These are phyloP conservation scores for Ectropis grisescens DNA, from an alignment of 1,140 invertebrate species.

Conservation along the genomic window DNA sequence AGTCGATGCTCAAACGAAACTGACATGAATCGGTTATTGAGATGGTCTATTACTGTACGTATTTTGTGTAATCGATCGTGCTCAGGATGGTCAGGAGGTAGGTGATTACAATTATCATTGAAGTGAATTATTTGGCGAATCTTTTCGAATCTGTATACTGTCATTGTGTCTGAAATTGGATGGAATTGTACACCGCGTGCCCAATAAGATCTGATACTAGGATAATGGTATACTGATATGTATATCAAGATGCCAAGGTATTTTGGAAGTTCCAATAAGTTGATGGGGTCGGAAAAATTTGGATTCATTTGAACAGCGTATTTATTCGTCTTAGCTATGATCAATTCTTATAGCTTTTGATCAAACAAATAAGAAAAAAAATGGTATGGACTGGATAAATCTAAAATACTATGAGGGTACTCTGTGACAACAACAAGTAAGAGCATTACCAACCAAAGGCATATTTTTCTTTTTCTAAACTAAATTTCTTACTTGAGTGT, in stretches of 20 bases:
- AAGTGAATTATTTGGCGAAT: constrained; percentile 28
- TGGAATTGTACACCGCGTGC: constrained; percentile 28
- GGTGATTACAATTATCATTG: constrained; percentile 21
- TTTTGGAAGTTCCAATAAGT: constrained; percentile 32
- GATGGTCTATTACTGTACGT: constrained; percentile 22
- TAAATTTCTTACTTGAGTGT: constrained; percentile 29
- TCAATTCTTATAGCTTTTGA: constrained; percentile 27
- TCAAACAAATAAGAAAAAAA: constrained; percentile 37
- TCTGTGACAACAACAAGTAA: constrained; percentile 33
- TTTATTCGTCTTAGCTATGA: constrained; percentile 33
- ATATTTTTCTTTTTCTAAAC: constrained; percentile 36
- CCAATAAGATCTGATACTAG: constrained; percentile 32
- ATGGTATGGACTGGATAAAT: constrained; percentile 32
- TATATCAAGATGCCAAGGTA: constrained; percentile 37
- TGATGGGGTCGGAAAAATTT: constrained; percentile 28
- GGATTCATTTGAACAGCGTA: constrained; percentile 32
- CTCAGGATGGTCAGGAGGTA: constrained; percentile 24
- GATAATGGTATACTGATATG: constrained; percentile 33
- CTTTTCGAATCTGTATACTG: constrained; percentile 34
- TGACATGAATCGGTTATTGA: constrained; percentile 23
- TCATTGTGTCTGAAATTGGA: constrained; percentile 31
- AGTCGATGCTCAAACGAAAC: constrained; percentile 17
- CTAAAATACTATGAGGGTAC: constrained; percentile 34
- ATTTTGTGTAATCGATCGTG: constrained; percentile 43
- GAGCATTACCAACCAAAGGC: constrained; percentile 30